These are phyloP conservation scores for Eupleurogrammus muticus DNA, from an alignment of 2,797 vertebrate species.

Conservation along the genomic window DNA sequence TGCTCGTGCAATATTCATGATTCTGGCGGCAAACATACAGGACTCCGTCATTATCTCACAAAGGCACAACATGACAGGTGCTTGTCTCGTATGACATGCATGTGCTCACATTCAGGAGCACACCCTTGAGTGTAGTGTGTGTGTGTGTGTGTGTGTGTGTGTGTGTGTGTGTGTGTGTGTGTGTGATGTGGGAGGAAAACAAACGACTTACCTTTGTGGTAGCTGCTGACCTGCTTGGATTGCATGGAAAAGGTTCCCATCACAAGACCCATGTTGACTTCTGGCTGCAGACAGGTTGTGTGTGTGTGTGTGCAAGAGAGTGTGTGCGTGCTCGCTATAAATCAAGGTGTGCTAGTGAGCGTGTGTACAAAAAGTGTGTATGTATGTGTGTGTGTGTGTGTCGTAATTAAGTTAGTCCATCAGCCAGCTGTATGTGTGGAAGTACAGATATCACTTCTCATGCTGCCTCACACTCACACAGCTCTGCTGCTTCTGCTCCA, in stretches of 20 bases:
- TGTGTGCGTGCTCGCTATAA: conserved; percentile 15
- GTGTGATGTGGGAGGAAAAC: background rate
- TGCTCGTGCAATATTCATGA: conserved; percentile 61
- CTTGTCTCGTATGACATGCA: conserved; percentile 26
- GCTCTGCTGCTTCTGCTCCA: conserved; percentile 70
- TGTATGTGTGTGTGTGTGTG: conserved; percentile 30
- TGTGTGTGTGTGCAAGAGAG: conserved; percentile 27
- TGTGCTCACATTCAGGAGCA: conserved; percentile 14
- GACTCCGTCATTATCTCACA: conserved; percentile 33
- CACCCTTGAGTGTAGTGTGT: background rate
- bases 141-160: background rate
- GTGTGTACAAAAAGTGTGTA: conserved; percentile 39
- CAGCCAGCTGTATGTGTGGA: conserved; percentile 63
- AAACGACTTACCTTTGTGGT: conserved; percentile 80
- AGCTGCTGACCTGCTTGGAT: conserved; percentile 81
- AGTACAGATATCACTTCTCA: conserved; percentile 73
- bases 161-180: background rate
- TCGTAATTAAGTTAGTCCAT: conserved; percentile 73
- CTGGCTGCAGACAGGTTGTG: conserved; percentile 47
- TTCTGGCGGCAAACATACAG: conserved; percentile 39
- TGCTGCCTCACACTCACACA: conserved; percentile 71
- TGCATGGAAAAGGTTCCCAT: conserved; percentile 85
- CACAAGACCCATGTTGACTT: conserved; percentile 84
- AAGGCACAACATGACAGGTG: conserved; percentile 44
- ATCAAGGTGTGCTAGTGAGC: conserved; percentile 42